phyloP scores from a whole-genome alignment of 2,113 vertebrate genomes.

The Colossoma macropomum region DNA sequence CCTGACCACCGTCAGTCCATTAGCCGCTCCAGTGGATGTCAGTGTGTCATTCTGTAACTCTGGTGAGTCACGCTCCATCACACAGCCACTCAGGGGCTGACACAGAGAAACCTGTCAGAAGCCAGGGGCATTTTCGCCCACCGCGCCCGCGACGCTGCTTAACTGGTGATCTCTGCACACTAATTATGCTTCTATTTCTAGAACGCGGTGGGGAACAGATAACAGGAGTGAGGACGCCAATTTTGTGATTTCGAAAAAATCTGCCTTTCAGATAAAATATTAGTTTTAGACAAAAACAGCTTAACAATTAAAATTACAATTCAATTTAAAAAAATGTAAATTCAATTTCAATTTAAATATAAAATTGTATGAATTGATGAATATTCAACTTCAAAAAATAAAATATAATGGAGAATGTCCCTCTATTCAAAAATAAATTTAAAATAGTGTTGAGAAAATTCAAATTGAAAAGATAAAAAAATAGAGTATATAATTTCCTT shows the following conservation, averaged over 20 bases:
- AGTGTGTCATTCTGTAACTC: constrained; percentile 27
- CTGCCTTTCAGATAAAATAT: no score
- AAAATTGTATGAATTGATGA: no score
- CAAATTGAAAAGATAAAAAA: no score
- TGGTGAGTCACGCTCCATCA: constrained; percentile 12
- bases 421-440: no score
- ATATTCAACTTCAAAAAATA: no score
- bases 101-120: background rate
- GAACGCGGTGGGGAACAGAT: background rate
- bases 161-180: background rate
- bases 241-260: background rate
- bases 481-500: no score
- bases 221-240: background rate
- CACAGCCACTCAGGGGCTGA: background rate
- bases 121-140: background rate
- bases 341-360: no score
- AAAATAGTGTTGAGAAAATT: no score
- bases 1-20: constrained; percentile 11
- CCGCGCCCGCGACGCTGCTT: background rate
- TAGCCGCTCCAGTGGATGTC: constrained; percentile 7
- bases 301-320: no score
- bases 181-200: background rate
- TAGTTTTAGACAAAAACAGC: no score
- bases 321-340: no score
- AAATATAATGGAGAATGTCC: no score